phyloP scores from a whole-genome alignment of 53 echinoderm and acorn worm genomes.

The Paelopatides confundens region DNA sequence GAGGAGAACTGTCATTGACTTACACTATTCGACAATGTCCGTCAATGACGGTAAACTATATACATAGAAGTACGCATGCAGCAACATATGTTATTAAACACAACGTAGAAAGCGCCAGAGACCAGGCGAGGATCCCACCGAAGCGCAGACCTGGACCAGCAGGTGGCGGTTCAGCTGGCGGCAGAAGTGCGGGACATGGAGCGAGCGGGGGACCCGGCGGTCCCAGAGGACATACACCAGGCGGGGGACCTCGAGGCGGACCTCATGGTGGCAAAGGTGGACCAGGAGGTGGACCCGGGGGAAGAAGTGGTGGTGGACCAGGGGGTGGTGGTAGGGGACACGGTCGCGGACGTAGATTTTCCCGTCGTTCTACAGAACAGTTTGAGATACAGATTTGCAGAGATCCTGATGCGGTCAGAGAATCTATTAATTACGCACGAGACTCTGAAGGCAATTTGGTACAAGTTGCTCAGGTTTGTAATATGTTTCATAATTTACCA shows the following conservation, averaged over 20 bases:
- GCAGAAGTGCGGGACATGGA: background rate
- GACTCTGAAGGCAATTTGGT: background rate
- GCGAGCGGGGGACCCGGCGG: too few species aligned
- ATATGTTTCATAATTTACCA: background rate
- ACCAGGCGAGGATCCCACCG: background rate
- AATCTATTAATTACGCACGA: conserved; percentile 25
- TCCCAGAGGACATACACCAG: too few species aligned
- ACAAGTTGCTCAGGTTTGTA: conserved; percentile 10
- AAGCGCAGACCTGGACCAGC: background rate
- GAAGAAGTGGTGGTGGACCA: background rate
- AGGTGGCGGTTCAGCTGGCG: background rate
- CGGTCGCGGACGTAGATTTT: background rate
- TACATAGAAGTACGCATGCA: background rate
- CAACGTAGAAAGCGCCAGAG: background rate
- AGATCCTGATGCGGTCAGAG: background rate
- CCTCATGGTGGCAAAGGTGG: background rate
- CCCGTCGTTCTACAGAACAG: background rate
- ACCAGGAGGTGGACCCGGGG: background rate
- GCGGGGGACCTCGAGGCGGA: background rate
- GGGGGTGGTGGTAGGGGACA: background rate
- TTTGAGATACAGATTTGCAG: background rate
- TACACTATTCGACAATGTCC: background rate
- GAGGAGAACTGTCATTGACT: background rate
- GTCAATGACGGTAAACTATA: background rate
- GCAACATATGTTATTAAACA: background rate